A percentile compares a stretch with the other conserved stretches of the same genome.
Evolutionary conservation across 2,888 invertebrate species (phyloP).

Genomic region (Agrochola macilenta): DNA sequence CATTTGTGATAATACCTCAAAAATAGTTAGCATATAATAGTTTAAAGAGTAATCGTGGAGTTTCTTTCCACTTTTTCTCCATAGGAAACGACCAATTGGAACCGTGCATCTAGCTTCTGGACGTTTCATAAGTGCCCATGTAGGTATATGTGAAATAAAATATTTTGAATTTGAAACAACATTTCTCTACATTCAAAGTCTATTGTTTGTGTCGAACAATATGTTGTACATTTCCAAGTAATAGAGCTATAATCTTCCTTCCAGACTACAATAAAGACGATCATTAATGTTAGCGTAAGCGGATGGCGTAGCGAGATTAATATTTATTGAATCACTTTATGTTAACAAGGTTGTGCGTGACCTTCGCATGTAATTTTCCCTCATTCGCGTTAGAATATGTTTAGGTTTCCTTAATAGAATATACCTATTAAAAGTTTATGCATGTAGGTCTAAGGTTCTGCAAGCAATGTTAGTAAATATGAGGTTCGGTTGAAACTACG

Average conservation of each 20-base stretch:
- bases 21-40: not conserved
- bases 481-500: too few relatives aligned
- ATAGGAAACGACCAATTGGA: not conserved
- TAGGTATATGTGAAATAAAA: not conserved
- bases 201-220: not conserved
- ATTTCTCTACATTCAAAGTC: not conserved
- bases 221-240: conserved; percentile 12
- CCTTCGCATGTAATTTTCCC: conserved; percentile 45
- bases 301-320: conserved; percentile 48
- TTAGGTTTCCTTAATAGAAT: conserved; percentile 8
- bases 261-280: conserved; percentile 33
- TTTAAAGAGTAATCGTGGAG: not conserved
- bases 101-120: not conserved
- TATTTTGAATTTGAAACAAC: not conserved
- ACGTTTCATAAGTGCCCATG: not conserved
- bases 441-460: not conserved
- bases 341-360: conserved; percentile 39
- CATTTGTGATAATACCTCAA: not conserved
- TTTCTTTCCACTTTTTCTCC: not conserved
- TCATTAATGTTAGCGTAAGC: conserved; percentile 48
- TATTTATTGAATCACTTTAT: conserved; percentile 63
- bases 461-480: not conserved
- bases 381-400: conserved; percentile 16
- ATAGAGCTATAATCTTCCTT: conserved; percentile 30
- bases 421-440: not conserved